Evolutionary conservation across 2,888 invertebrate genomes (phyloP).

Genomic region (Pogonocherus hispidulus): DNA sequence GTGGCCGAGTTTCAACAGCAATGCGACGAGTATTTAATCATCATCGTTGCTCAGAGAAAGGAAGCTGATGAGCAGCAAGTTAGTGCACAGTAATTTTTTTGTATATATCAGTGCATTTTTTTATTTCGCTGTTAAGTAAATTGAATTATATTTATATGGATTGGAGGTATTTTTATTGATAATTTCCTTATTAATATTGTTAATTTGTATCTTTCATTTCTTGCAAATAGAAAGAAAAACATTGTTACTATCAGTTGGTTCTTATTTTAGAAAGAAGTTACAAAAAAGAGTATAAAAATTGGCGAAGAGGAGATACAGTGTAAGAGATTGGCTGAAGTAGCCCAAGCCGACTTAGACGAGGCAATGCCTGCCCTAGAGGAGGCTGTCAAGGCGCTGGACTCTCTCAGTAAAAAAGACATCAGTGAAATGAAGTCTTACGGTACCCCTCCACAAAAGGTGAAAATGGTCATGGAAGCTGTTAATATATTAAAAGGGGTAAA

Average conservation of each 20-base stretch:
- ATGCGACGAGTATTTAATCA: slow-evolving; percentile 88
- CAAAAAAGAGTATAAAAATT: slow-evolving; percentile 80
- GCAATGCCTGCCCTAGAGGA: slow-evolving; percentile 91
- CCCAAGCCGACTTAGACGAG: slow-evolving; percentile 85
- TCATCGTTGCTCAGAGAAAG: slow-evolving; percentile 83
- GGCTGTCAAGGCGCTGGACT: slow-evolving; percentile 83
- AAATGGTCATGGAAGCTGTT: slow-evolving; percentile 92
- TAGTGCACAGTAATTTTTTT: neutral
- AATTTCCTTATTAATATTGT: too few species aligned
- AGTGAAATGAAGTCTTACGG: slow-evolving; percentile 92
- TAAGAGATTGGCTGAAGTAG: slow-evolving; percentile 84
- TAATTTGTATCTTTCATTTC: too few species aligned
- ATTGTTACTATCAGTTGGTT: too few species aligned
- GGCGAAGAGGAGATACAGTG: slow-evolving; percentile 86
- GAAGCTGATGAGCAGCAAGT: slow-evolving; percentile 85
- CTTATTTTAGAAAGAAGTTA: slow-evolving; percentile 75
- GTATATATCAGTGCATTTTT: neutral
- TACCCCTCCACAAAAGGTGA: slow-evolving; percentile 88
- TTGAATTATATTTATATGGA: too few species aligned
- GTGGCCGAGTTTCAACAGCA: slow-evolving; percentile 84
- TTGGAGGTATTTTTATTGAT: too few species aligned
- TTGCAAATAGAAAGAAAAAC: too few species aligned
- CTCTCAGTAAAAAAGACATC: slow-evolving; percentile 88
- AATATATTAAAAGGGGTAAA: slow-evolving; percentile 81
- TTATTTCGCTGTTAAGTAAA: too few species aligned